A percentile compares a stretch with the other conserved stretches of the same genome.
phyloP scores from a whole-genome alignment of 2,888 invertebrate genomes.

The Cistogaster globosa region DNA sequence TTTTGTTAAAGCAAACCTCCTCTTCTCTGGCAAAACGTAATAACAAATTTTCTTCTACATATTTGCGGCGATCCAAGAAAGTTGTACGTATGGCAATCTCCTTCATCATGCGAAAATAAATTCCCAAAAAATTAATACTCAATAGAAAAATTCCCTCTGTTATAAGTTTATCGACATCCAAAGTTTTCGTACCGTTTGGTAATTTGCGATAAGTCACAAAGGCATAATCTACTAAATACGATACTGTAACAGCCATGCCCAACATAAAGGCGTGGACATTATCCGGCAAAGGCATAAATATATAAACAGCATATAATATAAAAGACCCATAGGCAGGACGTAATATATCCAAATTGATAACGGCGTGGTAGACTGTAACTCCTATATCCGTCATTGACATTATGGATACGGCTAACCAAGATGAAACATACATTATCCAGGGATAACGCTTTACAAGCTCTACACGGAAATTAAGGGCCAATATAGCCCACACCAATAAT shows the following conservation, averaged over 20 bases:
- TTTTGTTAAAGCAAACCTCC: conserved; percentile 85
- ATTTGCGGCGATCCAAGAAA: conserved; percentile 93
- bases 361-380: conserved; percentile 87
- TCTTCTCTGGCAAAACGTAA: conserved; percentile 93
- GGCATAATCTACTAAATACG: conserved; percentile 86
- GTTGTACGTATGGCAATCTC: conserved; percentile 94
- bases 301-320: conserved; percentile 90
- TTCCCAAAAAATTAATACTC: conserved; percentile 91
- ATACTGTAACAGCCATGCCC: conserved; percentile 87
- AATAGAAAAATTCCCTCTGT: conserved; percentile 85
- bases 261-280: conserved; percentile 88
- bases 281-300: conserved; percentile 91
- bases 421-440: conserved; percentile 82
- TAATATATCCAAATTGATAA: conserved; percentile 83
- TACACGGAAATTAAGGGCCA: conserved; percentile 80
- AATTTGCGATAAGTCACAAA: conserved; percentile 84
- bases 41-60: conserved; percentile 92
- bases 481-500: conserved; percentile 79
- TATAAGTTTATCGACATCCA: conserved; percentile 82
- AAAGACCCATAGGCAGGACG: conserved; percentile 89
- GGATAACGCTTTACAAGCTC: conserved; percentile 80
- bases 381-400: conserved; percentile 86
- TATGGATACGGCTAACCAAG: conserved; percentile 83
- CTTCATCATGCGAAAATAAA: conserved; percentile 94
- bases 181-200: conserved; percentile 76